Evolutionary conservation across 2,888 invertebrate genomes (phyloP).

Genomic region (Drosophila antonietae): DNA sequence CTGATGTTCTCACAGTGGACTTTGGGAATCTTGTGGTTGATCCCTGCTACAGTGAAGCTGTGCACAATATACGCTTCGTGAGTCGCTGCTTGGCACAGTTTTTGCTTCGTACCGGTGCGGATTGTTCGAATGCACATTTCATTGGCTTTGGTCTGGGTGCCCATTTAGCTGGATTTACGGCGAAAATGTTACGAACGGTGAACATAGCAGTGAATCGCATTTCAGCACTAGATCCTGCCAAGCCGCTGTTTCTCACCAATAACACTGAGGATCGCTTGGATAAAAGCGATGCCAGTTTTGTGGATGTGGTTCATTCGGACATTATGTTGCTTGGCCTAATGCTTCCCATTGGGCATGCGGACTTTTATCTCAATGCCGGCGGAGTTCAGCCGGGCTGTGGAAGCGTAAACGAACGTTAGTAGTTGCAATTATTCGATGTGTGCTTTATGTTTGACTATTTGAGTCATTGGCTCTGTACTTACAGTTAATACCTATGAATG

Average conservation of each 20-base stretch:
- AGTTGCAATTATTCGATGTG: neutral
- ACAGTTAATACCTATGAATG: constrained; percentile 82
- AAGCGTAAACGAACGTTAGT: constrained; percentile 13
- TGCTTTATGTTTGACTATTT: no score
- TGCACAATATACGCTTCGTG: constrained; percentile 75
- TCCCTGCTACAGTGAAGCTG: constrained; percentile 87
- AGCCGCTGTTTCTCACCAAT: constrained; percentile 86
- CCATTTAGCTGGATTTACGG: constrained; percentile 86
- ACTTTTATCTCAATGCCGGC: constrained; percentile 87
- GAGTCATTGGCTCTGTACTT: neutral
- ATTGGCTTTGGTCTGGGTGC: constrained; percentile 88
- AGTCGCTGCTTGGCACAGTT: neutral
- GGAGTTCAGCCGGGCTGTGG: constrained; percentile 87
- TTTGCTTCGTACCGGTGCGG: neutral
- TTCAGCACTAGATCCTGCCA: constrained; percentile 88
- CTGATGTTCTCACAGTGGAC: constrained; percentile 87
- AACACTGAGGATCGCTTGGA: constrained; percentile 85
- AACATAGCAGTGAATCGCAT: constrained; percentile 81
- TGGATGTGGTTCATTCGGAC: constrained; percentile 88
- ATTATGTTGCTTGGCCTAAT: constrained; percentile 86
- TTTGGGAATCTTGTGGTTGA: constrained; percentile 86
- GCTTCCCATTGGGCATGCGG: constrained; percentile 85
- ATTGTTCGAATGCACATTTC: constrained; percentile 85
- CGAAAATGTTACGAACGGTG: constrained; percentile 81
- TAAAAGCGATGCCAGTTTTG: constrained; percentile 86